phyloP scores from a whole-genome alignment of 2,888 invertebrate species.

The Synanthedon tipuliformis region DNA sequence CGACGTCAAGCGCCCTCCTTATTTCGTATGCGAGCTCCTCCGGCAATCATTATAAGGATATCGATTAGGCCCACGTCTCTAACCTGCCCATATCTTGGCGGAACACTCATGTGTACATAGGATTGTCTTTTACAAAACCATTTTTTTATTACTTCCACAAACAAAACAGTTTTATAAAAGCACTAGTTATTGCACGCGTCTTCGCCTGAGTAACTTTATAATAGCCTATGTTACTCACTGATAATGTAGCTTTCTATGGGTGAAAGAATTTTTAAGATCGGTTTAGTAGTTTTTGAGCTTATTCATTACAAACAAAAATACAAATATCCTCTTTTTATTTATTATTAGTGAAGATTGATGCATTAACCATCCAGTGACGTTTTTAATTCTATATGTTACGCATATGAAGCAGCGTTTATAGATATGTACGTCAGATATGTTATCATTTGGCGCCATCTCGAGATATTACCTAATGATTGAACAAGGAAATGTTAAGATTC shows the following conservation, averaged over 20 bases:
- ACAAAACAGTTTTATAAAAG: neutral
- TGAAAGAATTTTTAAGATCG: no score
- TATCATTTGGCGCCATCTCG: neutral
- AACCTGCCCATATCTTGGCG: constrained; percentile 65
- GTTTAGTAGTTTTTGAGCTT: no score
- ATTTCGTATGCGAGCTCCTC: constrained; percentile 72
- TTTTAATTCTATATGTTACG: no score
- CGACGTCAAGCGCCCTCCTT: constrained; percentile 65
- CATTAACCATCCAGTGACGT: no score
- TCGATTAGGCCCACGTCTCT: constrained; percentile 67
- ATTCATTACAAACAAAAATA: no score
- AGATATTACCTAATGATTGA: neutral
- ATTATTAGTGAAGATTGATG: no score
- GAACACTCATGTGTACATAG: constrained; percentile 54
- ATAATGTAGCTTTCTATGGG: no score
- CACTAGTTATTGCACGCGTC: no score
- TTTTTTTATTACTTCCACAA: constrained; percentile 9
- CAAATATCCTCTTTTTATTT: no score
- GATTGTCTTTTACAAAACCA: constrained; percentile 27
- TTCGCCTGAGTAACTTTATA: no score
- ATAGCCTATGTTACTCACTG: no score
- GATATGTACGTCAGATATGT: neutral
- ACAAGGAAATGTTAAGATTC: neutral
- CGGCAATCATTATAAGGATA: constrained; percentile 71
- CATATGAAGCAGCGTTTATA: no score